Base-by-base conservation (phyloP, 2,797 vertebrate genomes). In the Spinus pinus region DNA sequence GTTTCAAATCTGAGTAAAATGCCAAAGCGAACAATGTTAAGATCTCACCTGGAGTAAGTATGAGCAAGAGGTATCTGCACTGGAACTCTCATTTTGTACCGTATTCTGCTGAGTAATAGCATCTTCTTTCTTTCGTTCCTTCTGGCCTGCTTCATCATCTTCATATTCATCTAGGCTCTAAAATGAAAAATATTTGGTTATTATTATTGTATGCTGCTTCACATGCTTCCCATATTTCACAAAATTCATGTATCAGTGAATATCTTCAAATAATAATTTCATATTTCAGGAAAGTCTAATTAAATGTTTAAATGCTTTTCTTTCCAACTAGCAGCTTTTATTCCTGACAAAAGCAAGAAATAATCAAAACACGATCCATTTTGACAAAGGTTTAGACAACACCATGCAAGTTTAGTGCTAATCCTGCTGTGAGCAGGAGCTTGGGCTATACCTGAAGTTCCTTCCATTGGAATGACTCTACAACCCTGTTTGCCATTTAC, bases 121-220 rank as follows among this genome's bases (percentile, higher is more conserved):
- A 96, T 99, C 98, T 81, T 99, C 99, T 77, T 97, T 98, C 96
- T 98, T 98, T 73, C 98, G 96, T 66, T 98, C 98, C 93, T 99
- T 99, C 97, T 98, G 98, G 22, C 97, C 98, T 11, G 98, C 96
- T 92, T 99, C 99, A 28, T 99, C 99, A 64, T 99, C 99, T 72
- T 99, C 99, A 90, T 99, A 98, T 81, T 99, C 99, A 94, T 99
- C 99, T 83, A 99, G 98, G 94, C 99, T 99, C 99, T 99, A 97
- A 85, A 92, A 50, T 4, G 1, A 91, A 74, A 95, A 84, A 78
- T 4, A 67, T 4, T 71, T 58, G 42, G 37, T 39, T 39, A 13
- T 81, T 88, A 84, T 6, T 56, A 58, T 81, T 53, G 3, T 19
- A 41, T 20, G 9, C 9, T 49, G 33, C 19, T 69, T 65, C 6